Evolutionary conservation across 64 coral and sea anemone species (phyloP), one percentile per base, ranked within the genome.

Genomic region (Orbicella faveolata): DNA sequence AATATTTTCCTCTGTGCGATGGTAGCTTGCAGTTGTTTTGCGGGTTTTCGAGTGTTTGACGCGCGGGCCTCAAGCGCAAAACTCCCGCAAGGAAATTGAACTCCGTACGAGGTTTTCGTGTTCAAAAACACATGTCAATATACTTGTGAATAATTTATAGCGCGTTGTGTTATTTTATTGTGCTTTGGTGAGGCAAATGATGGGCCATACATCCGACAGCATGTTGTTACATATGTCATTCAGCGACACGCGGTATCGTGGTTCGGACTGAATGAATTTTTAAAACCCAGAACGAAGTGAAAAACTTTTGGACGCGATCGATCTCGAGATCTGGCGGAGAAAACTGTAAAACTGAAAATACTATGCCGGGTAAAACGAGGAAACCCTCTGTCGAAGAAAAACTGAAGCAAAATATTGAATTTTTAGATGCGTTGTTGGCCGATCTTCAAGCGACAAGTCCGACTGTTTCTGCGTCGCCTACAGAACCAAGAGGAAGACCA

Each of bases 321-420:
- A 73, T 39, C 23, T 4, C 63, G 19, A 23, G 63, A 52, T 68
- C 23, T 34, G 61, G 21, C 44, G 36, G 21, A 23, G 67, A 25
- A 23, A 70, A 25, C n/a, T 33, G n/a, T 26, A 13, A 53, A 72
- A 72, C 73, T 15, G 33, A 85, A n/a, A 35, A 69, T 41, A 52
- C 52, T 37, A 97, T 97, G 95, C 95, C 95, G 15, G 95, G 95
- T 9, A 97, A 94, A 83, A 97, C 92, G 25, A 90, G 90, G 67
- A 91, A 77, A 41, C 89, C 88, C 26, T 87, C 95, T 9, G 67
- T 97, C 64, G 92, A 97, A 89, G 95, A 97, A 41, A 99, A 99
- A 91, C 89, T 99, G 62, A 99, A 96, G 48, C 79, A 90, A 79
- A 99, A 99, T 80, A 99, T 99, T 96, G 90, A 99, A 93, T 99